Base-by-base conservation (phyloP, 2,113 vertebrate genomes). In the Myrmecobius fasciatus region DNA sequence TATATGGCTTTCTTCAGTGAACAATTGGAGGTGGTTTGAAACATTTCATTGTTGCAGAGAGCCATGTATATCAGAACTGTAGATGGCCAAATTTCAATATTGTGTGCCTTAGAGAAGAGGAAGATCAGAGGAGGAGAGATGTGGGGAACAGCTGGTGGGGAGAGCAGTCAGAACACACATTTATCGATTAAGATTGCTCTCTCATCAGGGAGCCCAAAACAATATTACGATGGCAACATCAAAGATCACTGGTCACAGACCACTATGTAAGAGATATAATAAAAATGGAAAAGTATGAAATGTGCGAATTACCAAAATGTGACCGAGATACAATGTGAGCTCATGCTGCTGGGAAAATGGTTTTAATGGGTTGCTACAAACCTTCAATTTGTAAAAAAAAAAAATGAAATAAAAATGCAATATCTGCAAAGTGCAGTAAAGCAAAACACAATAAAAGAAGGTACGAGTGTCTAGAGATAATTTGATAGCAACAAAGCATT, bases 401-500 rank as follows among this genome's bases (percentile, higher is more conserved):
- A 14, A 36, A n/a, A n/a, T n/a, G n/a, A n/a, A n/a, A n/a, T n/a
- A n/a, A 53, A 53, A 53, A 53, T 22, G 12, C 52, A 53, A 3
- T 67, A 67, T 67, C 14, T 5, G 31, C 31, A 36, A 67, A 67
- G 28, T 36, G 3, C 60, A 67, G 17, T 67, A 60, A 60, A 60
- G 56, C 56, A 60, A 60, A 60, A 31, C 56, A 60, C 10, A 60
- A 60, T 8, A 67, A 67, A 67, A 67, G 3, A 67, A 67, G 11
- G 11, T 47, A 36, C 20, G 52, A 12, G 49, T 52, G 11, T 49
- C 36, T 53, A 90, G 90, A 89, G 92, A 91, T 7, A n/a, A 31
- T 94, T 49, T 83, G 47, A 17, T 92, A 91, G 53, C 52, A 94
- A 93, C 91, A 53, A 60, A 28, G 28, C 46, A 52, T 91, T 48